Evolutionary conservation across 2,797 vertebrate species (phyloP).

Genomic region (Danio choprae): DNA sequence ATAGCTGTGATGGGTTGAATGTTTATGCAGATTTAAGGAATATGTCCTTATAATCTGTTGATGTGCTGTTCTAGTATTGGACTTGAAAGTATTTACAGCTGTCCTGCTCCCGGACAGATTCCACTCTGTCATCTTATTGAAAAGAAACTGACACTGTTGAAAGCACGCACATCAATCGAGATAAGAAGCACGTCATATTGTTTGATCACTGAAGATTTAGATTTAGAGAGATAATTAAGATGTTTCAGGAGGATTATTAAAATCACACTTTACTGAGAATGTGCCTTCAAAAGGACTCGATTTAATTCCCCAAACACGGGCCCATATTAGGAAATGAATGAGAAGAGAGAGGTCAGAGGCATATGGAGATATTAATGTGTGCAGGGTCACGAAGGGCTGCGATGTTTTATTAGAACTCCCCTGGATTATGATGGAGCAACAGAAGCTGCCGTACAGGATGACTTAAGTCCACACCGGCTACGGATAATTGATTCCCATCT

Average conservation of each 20-base stretch:
- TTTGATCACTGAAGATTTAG: conserved; percentile 45
- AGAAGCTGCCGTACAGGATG: neutral
- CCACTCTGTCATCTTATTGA: conserved; percentile 36
- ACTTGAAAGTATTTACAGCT: conserved; percentile 3
- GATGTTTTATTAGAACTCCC: conserved; percentile 51
- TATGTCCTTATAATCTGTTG: conserved; percentile 16
- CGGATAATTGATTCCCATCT: conserved; percentile 56
- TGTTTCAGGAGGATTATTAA: conserved; percentile 56
- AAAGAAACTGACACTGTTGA: neutral
- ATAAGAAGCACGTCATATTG: conserved; percentile 31
- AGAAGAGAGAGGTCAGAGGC: conserved; percentile 20
- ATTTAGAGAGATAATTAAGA: conserved; percentile 50
- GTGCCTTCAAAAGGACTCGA: conserved; percentile 36
- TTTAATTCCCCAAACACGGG: conserved; percentile 35
- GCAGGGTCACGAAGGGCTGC: conserved; percentile 44
- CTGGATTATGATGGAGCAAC: conserved; percentile 49
- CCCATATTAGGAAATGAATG: neutral
- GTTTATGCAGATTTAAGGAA: conserved; percentile 1
- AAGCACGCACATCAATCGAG: conserved; percentile 21
- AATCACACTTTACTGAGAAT: conserved; percentile 41
- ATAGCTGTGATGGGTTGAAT: neutral
- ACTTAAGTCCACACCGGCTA: conserved; percentile 24
- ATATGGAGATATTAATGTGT: conserved; percentile 54
- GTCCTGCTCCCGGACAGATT: conserved; percentile 6
- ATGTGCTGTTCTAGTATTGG: neutral